These are phyloP conservation scores for Mechanitis mazaeus DNA, from an alignment of 2,888 invertebrate genomes.

Conservation along the genomic window DNA sequence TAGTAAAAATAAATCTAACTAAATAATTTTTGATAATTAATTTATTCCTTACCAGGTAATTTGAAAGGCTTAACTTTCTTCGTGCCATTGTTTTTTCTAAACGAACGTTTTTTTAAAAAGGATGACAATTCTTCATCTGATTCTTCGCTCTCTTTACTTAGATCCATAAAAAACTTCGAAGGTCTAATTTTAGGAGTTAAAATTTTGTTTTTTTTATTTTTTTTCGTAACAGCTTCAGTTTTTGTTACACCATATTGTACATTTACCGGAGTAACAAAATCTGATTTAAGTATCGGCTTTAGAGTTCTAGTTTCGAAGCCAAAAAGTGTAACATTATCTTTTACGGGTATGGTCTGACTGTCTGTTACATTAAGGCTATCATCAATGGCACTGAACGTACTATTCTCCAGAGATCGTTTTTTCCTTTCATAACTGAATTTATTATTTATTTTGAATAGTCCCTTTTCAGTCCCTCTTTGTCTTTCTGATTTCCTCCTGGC, in stretches of 20 bases:
- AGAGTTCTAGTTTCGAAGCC: slow-evolving; percentile 5
- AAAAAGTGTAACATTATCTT: slow-evolving; percentile 13
- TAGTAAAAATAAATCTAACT: too few species aligned
- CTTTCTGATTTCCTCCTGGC: slow-evolving; percentile 15
- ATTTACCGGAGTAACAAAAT: neutral
- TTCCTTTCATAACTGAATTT: slow-evolving; percentile 36
- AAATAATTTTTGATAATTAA: neutral
- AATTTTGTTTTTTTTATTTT: slow-evolving; percentile 31
- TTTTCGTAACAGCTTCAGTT: slow-evolving; percentile 19
- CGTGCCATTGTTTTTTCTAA: slow-evolving; percentile 32
- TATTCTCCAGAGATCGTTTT: slow-evolving; percentile 39
- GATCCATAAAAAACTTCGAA: slow-evolving; percentile 30
- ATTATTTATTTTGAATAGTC: slow-evolving; percentile 19
- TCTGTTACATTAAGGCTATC: slow-evolving; percentile 11
- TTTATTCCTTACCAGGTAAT: slow-evolving; percentile 25
- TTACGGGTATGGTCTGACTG: slow-evolving; percentile 9
- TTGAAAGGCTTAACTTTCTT: slow-evolving; percentile 25
- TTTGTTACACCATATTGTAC: slow-evolving; percentile 10
- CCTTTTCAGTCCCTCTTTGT: slow-evolving; percentile 23
- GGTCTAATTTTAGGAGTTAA: slow-evolving; percentile 32
- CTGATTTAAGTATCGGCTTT: neutral
- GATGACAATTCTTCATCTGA: slow-evolving; percentile 48
- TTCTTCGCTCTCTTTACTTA: slow-evolving; percentile 34
- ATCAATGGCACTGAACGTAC: slow-evolving; percentile 35
- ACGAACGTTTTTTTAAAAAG: slow-evolving; percentile 39